phyloP scores from a whole-genome alignment of 1,140 invertebrate species.

The Polyergus mexicanus region DNA sequence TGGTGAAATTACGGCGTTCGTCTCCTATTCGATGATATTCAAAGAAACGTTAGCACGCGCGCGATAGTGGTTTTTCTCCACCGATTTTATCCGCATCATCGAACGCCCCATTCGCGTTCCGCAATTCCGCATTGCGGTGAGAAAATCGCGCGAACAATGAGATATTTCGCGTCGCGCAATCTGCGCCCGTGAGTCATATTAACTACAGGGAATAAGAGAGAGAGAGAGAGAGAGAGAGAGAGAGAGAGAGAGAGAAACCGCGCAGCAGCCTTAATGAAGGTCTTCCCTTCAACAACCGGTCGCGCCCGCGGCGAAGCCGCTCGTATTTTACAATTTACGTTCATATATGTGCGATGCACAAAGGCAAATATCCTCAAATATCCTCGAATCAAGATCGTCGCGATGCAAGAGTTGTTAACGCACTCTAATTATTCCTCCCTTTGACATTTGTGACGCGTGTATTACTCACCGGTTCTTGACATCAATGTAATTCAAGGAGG shows the following conservation, averaged over 20 bases:
- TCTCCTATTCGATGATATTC: not conserved
- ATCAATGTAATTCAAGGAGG: slow-evolving; percentile 37
- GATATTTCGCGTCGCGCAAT: slow-evolving; percentile 48
- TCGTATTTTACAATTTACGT: slow-evolving; percentile 51
- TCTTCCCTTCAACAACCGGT: not conserved
- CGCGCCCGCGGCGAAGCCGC: not conserved
- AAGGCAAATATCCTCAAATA: slow-evolving; percentile 27
- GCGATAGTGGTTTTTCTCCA: slow-evolving; percentile 31
- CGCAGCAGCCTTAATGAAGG: slow-evolving; percentile 38
- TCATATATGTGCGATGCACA: slow-evolving; percentile 32
- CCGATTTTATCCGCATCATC: slow-evolving; percentile 48
- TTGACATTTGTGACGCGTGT: slow-evolving; percentile 25
- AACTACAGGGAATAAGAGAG: slow-evolving; percentile 37
- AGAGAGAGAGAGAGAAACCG: slow-evolving; percentile 8
- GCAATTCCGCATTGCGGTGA: slow-evolving; percentile 32
- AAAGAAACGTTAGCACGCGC: not conserved
- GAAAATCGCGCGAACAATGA: slow-evolving; percentile 42
- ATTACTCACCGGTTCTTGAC: slow-evolving; percentile 26
- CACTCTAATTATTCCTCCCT: slow-evolving; percentile 55
- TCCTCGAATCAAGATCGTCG: not conserved
- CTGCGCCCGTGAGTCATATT: slow-evolving; percentile 51
- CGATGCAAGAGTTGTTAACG: slow-evolving; percentile 41
- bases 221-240: slow-evolving; percentile 1
- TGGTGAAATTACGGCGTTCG: not conserved
- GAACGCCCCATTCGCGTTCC: not conserved